These are phyloP conservation scores for Electrona antarctica DNA, from an alignment of 2,113 vertebrate genomes.

Conservation along the genomic window DNA sequence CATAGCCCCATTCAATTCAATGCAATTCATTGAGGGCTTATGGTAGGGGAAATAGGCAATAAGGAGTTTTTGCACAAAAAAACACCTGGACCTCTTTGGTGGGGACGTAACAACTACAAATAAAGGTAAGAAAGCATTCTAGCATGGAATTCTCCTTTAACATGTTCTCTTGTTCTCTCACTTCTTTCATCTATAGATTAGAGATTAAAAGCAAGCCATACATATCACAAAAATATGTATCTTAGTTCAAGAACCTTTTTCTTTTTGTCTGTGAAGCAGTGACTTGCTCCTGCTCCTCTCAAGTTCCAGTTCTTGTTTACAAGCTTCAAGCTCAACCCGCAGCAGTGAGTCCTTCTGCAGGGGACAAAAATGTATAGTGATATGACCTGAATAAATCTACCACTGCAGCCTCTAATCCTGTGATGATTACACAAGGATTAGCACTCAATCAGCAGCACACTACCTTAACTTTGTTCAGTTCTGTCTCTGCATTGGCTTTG, in stretches of 20 bases:
- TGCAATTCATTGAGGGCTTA: too few species aligned
- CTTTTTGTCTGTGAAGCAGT: slow-evolving; percentile 44
- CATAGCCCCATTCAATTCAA: too few species aligned
- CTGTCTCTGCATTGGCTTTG: slow-evolving; percentile 34
- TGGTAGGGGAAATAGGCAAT: too few species aligned
- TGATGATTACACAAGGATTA: neutral
- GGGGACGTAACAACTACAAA: too few species aligned
- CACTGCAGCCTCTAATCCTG: neutral
- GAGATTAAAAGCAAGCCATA: too few species aligned
- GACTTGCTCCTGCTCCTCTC: slow-evolving; percentile 55
- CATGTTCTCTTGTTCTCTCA: too few species aligned
- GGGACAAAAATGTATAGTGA: neutral
- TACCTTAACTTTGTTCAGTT: slow-evolving; percentile 59
- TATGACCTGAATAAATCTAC: neutral
- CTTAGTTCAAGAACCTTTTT: slow-evolving; percentile 4
- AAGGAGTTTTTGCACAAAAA: too few species aligned
- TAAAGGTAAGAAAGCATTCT: too few species aligned
- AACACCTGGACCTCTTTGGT: too few species aligned
- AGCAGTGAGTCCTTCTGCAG: slow-evolving; percentile 53
- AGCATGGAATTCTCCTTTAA: too few species aligned
- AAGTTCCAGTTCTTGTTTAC: slow-evolving; percentile 70
- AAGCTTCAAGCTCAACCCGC: slow-evolving; percentile 60
- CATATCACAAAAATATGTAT: too few species aligned
- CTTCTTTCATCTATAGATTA: too few species aligned
- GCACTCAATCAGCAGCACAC: neutral